Base-by-base conservation (phyloP, 2,113 vertebrate species). In the Rhabdornis inornatus region DNA sequence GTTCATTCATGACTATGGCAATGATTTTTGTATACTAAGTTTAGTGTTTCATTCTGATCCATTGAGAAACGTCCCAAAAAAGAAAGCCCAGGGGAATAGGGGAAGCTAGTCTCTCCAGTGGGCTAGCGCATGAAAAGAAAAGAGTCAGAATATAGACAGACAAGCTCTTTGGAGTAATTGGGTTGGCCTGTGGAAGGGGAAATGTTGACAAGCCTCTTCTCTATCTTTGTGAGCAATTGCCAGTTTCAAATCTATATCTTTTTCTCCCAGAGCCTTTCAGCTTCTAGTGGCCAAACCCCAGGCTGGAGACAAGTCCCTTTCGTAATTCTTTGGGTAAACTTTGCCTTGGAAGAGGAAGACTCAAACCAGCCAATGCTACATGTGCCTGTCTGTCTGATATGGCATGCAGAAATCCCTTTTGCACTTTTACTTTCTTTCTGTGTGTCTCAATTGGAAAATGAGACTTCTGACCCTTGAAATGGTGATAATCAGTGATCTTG, bases 281-380 rank as follows among this genome's bases (percentile, higher is more conserved):
- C 27, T 82, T 85, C 57, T 69, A 21, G 15, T 44, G 15, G 44
- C 49, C 31, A 39, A 42, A 61, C 25, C 15, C 5, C 11, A 71
- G 42, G 19, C 59, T 88, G 45, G 27, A 91, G 60, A 21, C 5
- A 30, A 69, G 17, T 55, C 33, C 8, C 17, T 75, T 85, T 69
- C 3, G 2, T 59, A 74, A 44, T 25, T 61, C 17, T 61, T 68
- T 9, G 30, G 11, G 25, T 70, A 55, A 86, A 59, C 12, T 83
- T 85, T 66, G 37, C 31, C 49, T 69, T 88, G 72, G 45, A 91
- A 61, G 40, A 65, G 23, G 13, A 47, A 87, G 19, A 20, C 21
- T 72, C 53, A 91, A 79, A 63, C 9, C 23, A 35, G 35, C 8
- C 5, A 3, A 1, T 4, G 10, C 11, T 72, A 9, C 0, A 0